Evolutionary conservation across 2,113 vertebrate genomes (phyloP).

Genomic region (Ahaetulla prasina): DNA sequence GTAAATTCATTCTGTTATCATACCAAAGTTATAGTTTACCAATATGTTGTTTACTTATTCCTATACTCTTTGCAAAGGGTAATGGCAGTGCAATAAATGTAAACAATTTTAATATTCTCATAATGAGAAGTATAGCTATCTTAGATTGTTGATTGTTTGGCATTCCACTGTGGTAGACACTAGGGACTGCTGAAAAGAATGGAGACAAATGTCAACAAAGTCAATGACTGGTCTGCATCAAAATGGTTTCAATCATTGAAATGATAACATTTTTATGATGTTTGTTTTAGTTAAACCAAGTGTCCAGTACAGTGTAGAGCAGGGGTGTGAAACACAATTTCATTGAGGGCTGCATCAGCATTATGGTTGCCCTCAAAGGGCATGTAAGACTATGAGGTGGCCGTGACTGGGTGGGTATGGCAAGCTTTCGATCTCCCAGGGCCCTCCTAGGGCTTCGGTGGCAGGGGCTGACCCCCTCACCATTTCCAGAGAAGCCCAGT

Average conservation of each 20-base stretch:
- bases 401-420: too few relatives aligned
- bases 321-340: too few relatives aligned
- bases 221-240: constrained; percentile 82
- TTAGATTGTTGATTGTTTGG: constrained; percentile 77
- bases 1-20: constrained; percentile 65
- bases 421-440: too few relatives aligned
- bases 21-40: constrained; percentile 73
- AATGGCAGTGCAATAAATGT: constrained; percentile 61
- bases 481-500: too few relatives aligned
- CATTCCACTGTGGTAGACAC: constrained; percentile 87
- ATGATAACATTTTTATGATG: constrained; percentile 84
- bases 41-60: constrained; percentile 78
- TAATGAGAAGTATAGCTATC: constrained; percentile 74
- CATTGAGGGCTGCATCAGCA: too few relatives aligned
- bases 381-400: too few relatives aligned
- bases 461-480: too few relatives aligned
- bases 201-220: constrained; percentile 92
- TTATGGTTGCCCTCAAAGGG: too few relatives aligned
- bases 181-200: constrained; percentile 95
- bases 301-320: constrained; percentile 56
- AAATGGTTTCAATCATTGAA: constrained; percentile 82
- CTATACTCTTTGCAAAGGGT: constrained; percentile 66
- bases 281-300: constrained; percentile 77
- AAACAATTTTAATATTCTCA: constrained; percentile 66
- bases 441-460: too few relatives aligned